Percentiles rank a stretch among this genome's conserved stretches.
phyloP scores from a whole-genome alignment of 2,888 invertebrate species.

The Apamea anceps region DNA sequence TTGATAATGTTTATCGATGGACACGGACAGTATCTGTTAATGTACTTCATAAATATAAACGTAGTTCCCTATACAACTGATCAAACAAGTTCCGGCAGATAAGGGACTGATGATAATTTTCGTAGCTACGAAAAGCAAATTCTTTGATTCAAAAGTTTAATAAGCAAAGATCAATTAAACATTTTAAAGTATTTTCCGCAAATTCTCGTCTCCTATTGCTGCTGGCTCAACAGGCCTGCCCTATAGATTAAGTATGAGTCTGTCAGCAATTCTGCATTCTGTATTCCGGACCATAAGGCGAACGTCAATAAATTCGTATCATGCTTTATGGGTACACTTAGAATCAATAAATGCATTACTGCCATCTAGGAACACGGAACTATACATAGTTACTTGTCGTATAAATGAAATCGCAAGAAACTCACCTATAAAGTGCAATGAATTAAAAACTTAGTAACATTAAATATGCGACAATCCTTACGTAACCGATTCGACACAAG shows the following conservation, averaged over 20 bases:
- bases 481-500: constrained; percentile 30
- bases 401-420: constrained; percentile 24
- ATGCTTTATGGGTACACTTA: constrained; percentile 2
- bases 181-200: neutral
- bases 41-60: neutral
- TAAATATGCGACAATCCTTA: constrained; percentile 34
- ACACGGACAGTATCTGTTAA: too few species aligned
- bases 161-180: neutral
- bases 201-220: neutral
- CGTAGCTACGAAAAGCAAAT: neutral
- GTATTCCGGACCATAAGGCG: neutral
- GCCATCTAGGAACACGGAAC: constrained; percentile 40
- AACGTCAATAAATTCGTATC: constrained; percentile 3
- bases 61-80: neutral
- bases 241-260: neutral
- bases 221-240: neutral
- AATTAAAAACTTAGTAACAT: constrained; percentile 47
- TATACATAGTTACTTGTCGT: constrained; percentile 2
- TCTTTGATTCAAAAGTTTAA: neutral
- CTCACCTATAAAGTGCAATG: constrained; percentile 25
- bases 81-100: constrained; percentile 7
- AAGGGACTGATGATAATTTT: constrained; percentile 10
- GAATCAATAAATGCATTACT: constrained; percentile 3
- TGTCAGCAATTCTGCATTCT: neutral
- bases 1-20: neutral